These are phyloP conservation scores for Hydropsyche betteni DNA, from an alignment of 2,888 invertebrate species.

Conservation along the genomic window DNA sequence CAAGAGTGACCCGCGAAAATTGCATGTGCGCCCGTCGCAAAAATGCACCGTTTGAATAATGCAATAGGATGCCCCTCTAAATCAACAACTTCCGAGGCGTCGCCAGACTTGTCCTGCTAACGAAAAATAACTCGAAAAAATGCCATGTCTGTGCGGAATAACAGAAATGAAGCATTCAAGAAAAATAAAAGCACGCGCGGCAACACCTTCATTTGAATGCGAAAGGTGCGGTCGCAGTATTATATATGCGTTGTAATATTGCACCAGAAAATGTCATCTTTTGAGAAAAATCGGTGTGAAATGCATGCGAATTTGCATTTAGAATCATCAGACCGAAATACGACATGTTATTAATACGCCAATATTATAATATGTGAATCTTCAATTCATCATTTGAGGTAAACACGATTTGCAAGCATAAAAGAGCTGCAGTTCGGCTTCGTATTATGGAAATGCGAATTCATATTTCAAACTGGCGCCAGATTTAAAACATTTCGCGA, in stretches of 20 bases:
- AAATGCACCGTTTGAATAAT: constrained; percentile 43
- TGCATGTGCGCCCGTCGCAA: constrained; percentile 33
- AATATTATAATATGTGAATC: not conserved
- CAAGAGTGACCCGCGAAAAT: constrained; percentile 19
- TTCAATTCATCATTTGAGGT: not conserved
- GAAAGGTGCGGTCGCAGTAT: constrained; percentile 28
- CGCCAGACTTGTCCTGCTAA: not conserved
- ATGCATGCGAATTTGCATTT: too few relatives aligned
- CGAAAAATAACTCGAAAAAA: constrained; percentile 8
- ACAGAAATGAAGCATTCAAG: too few relatives aligned
- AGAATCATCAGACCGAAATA: too few relatives aligned
- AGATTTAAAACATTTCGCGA: not conserved
- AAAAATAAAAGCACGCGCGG: not conserved
- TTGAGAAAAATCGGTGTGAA: too few relatives aligned
- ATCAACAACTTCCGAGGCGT: constrained; percentile 48
- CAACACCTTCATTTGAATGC: constrained; percentile 37
- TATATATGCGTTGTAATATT: constrained; percentile 6
- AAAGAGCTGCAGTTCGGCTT: not conserved
- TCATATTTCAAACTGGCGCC: not conserved
- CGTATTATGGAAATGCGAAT: not conserved
- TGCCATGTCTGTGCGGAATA: too few relatives aligned
- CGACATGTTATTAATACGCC: too few relatives aligned
- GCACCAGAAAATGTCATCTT: not conserved
- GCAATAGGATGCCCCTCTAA: constrained; percentile 39
- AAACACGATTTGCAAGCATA: not conserved